Conservation (phyloP, 2,888 invertebrate species). For the Andrena dorsata region DNA sequence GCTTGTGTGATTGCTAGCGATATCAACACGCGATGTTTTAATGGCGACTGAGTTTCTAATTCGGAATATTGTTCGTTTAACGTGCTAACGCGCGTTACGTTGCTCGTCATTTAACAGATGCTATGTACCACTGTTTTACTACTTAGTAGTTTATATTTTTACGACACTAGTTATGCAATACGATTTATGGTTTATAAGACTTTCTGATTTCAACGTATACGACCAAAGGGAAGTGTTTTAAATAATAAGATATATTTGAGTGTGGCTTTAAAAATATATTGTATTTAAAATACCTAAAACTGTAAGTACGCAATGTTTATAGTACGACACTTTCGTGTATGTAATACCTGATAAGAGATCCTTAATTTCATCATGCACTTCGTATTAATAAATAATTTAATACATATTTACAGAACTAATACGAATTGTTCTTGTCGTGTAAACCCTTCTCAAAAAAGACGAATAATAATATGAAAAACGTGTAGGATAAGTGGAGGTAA, state of each 20-base stretch:
- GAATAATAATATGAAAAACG: constrained; percentile 4
- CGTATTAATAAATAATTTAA: constrained; percentile 63
- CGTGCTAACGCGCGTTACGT: background rate
- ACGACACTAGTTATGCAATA: background rate
- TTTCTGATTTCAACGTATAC: background rate
- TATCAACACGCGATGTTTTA: background rate
- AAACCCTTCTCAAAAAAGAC: constrained; percentile 18
- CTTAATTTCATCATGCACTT: constrained; percentile 31
- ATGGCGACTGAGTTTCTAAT: background rate
- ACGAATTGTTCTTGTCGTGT: constrained; percentile 15
- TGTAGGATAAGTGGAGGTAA: background rate
- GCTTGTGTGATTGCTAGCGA: background rate
- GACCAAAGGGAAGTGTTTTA: background rate
- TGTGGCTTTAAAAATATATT: constrained; percentile 28
- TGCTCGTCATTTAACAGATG: background rate
- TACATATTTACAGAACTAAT: constrained; percentile 55
- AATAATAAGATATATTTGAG: constrained; percentile 18
- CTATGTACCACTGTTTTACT: background rate
- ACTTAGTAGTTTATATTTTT: constrained; percentile 7
- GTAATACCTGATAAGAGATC: constrained; percentile 41
- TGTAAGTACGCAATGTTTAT: constrained; percentile 23
- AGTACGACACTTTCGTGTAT: constrained; percentile 6
- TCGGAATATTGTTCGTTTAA: constrained; percentile 11
- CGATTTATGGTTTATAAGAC: background rate
- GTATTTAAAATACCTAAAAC: constrained; percentile 15